phyloP scores from a whole-genome alignment of 2,888 invertebrate species.

The Cantharis nigra region DNA sequence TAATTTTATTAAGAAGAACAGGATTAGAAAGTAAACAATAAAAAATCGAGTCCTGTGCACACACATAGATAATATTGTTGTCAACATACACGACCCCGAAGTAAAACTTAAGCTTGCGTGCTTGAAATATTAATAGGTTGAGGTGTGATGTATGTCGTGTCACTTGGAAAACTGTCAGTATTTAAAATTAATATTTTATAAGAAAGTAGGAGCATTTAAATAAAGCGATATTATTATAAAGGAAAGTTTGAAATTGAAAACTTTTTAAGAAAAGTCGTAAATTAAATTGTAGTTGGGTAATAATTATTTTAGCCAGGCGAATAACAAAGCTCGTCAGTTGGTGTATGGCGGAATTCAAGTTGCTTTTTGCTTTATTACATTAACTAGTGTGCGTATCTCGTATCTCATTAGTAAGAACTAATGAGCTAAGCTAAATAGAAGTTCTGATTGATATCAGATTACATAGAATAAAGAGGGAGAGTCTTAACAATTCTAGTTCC shows the following conservation, averaged over 20 bases:
- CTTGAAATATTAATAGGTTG: not conserved
- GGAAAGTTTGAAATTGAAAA: not conserved
- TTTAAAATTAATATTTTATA: not conserved
- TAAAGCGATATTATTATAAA: not conserved
- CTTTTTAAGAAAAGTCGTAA: not conserved
- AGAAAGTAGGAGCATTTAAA: not conserved
- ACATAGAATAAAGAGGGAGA: conserved; percentile 40
- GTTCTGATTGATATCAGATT: conserved; percentile 40
- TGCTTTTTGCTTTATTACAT: conserved; percentile 14
- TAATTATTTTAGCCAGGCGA: conserved; percentile 23
- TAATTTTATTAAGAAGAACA: not conserved
- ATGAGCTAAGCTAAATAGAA: conserved; percentile 34
- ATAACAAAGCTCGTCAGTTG: conserved; percentile 12
- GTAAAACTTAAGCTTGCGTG: not conserved
- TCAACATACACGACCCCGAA: not conserved
- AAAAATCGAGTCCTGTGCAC: not conserved
- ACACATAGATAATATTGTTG: not conserved
- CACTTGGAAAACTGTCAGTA: not conserved
- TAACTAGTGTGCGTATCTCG: conserved; percentile 27
- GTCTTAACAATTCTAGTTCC: conserved; percentile 49
- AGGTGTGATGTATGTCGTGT: not conserved
- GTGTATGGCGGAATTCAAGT: conserved; percentile 11
- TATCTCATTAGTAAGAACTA: conserved; percentile 33
- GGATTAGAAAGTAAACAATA: not conserved
- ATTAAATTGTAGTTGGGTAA: not conserved